Percentiles rank a stretch among this genome's conserved stretches.
Evolutionary conservation across 2,113 vertebrate species (phyloP).

Genomic region (Nycticorax nycticorax): DNA sequence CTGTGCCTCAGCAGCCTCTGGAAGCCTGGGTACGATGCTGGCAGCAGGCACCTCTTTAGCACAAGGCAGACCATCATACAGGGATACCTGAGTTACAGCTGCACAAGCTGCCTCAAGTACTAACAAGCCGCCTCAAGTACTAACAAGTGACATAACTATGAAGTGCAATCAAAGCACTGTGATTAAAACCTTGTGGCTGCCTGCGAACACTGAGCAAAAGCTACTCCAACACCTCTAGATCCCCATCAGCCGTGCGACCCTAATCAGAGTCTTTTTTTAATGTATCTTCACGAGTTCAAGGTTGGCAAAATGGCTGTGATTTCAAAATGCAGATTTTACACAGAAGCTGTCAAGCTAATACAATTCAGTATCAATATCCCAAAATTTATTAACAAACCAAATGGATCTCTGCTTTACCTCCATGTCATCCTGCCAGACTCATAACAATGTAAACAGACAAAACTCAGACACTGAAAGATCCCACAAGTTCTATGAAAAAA

Average conservation of each 20-base stretch:
- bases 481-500: background rate
- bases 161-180: background rate
- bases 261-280: background rate
- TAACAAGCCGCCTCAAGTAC: background rate
- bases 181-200: background rate
- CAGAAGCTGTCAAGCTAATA: background rate
- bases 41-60: background rate
- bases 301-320: background rate
- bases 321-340: background rate
- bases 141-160: background rate
- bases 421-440: background rate
- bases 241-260: background rate
- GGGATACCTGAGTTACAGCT: background rate
- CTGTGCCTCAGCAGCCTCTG: background rate
- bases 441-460: background rate
- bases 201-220: background rate
- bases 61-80: background rate
- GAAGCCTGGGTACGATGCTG: rapidly evolving
- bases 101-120: background rate
- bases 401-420: background rate
- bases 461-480: background rate
- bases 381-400: background rate
- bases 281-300: background rate
- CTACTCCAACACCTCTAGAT: background rate
- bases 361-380: background rate